phyloP scores from a whole-genome alignment of 2,888 invertebrate genomes.

The Polymixis flavicincta region DNA sequence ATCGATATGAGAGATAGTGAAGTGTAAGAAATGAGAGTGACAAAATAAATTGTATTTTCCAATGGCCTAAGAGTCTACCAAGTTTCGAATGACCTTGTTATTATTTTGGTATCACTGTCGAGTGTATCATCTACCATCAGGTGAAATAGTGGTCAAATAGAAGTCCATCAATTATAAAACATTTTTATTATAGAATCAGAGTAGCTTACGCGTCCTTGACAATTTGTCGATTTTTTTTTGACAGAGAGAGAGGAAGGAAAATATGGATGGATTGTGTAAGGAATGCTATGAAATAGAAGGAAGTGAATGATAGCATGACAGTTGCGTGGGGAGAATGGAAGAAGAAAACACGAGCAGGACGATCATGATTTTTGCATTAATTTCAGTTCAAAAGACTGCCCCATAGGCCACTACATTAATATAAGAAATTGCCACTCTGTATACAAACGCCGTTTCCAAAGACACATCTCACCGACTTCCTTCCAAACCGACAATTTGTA shows the following conservation, averaged over 20 bases:
- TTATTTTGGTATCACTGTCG: too few species aligned
- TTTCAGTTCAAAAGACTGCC: too few species aligned
- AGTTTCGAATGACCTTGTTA: neutral
- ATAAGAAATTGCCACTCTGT: neutral
- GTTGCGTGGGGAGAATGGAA: neutral
- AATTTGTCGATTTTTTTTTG: neutral
- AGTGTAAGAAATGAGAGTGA: neutral
- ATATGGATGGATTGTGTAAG: too few species aligned
- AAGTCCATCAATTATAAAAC: too few species aligned
- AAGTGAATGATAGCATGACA: too few species aligned
- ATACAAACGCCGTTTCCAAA: neutral
- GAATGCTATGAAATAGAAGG: too few species aligned
- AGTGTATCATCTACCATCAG: neutral
- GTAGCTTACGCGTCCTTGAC: neutral
- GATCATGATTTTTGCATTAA: neutral
- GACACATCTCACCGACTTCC: neutral
- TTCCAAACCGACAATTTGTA: constrained; percentile 15
- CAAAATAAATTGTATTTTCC: neutral
- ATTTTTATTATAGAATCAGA: neutral
- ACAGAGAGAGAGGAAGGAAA: neutral
- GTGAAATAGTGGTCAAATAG: neutral
- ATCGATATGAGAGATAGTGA: too few species aligned
- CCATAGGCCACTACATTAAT: too few species aligned
- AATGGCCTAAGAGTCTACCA: too few species aligned
- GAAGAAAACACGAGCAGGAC: neutral